Evolutionary conservation across 2,888 invertebrate species (phyloP), one percentile per base, ranked within the genome.

Genomic region (Drosophila kambysellisi): DNA sequence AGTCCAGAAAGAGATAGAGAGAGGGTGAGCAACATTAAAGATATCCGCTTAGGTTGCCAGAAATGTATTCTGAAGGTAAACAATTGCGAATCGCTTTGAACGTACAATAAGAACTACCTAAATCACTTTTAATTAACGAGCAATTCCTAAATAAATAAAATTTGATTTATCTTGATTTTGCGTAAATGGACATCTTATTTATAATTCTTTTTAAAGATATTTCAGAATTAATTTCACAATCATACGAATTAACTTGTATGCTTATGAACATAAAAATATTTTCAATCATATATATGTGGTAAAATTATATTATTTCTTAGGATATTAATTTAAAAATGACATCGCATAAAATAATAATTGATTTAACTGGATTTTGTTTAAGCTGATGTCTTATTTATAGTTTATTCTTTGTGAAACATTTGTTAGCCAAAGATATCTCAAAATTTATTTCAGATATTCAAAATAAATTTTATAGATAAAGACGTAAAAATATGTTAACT

Each of bases 31-130:
- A 52, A 11, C 17, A 54, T 29, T n/a, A n/a, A 17, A 30, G 35
- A 68, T 35, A 46, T 63, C 41, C 52, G 53, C 43, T 59, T 32
- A 25, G 32, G 25, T 56, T 65, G 54, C 66, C 46, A 46, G 37
- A 35, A 41, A 41, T 37, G 30, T 50, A 56, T 41, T 25, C 29
- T 43, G n/a, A 46, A 56, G 20, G 39, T 67, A 25, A 51, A 54
- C 48, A 39, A 58, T 43, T 66, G 12, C 3, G 39, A 66, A 54
- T 41, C 41, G 29, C 17, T 46, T 37, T 29, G 30, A 57, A 53
- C 9, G 25, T 66, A 29, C 5, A 17, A 17, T 9, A 30, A n/a
- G 4, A 51, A 25, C 30, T 30, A 9, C 12, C 30, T 67, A 48
- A 48, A 67, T 46, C 30, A 33, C n/a, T 4, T n/a, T 37, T 12